Base-by-base conservation (phyloP, 1,140 invertebrate genomes). In the Drosophila jambulina region DNA sequence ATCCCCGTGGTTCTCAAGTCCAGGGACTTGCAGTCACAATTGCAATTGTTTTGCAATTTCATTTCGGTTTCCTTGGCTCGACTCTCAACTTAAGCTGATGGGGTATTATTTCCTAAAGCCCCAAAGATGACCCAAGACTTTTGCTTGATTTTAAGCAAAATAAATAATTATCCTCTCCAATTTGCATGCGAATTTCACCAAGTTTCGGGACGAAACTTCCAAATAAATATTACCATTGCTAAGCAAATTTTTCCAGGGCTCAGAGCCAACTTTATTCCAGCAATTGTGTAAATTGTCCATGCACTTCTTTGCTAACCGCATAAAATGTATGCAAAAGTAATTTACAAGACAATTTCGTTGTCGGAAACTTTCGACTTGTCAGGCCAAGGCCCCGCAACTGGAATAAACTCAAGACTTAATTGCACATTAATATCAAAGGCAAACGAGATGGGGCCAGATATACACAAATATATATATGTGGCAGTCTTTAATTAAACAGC, bases 261-360 rank as follows among this genome's bases (percentile, higher is more conserved):
- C 17, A 10, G 12, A 32, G 27, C 12, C 19, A 75, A 61, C 23
- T 64, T 75, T 49, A 43, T 57, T 17, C 29, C 25, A 56, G 54
- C 25, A 67, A 76, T 56, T 56, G 42, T 56, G 74, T 57, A 77
- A 77, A 77, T 69, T 77, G 40, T 59, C 54, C 49, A 23, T 69
- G 56, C 56, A 42, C 43, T 57, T 68, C 32, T 53, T 53, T 61
- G 34, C 57, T 38, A 48, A 48, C 75, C 74, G 36, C 43, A 61
- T 45, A 6, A 60, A 77, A 77, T 78, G 51, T 77, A 77, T 77
- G 75, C 74, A 77, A 77, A 77, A 77, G 72, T 77, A 67, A 77
- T 77, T 77, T 77, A 48, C 75, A 76, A 68, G 72, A 65, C 56
- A 77, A 77, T 76, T 77, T 77, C 38, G 62, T 49, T 25, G 46